Conservation (phyloP, 2,888 invertebrate genomes). For the Cordylochernes scorpioides region DNA sequence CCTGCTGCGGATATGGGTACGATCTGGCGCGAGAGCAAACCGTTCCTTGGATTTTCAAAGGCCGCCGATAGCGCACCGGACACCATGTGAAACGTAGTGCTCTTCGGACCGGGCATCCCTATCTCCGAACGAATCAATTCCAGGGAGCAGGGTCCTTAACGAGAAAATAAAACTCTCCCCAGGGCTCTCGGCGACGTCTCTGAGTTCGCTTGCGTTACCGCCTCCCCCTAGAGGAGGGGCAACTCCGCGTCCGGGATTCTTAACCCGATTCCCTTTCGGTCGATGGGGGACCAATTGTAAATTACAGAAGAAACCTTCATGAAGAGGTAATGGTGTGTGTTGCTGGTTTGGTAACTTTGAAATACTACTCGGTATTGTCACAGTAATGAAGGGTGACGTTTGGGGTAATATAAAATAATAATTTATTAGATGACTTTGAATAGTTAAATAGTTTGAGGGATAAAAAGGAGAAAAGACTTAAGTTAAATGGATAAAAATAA, state of each 20-base stretch:
- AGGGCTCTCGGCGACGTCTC: slow-evolving; percentile 20
- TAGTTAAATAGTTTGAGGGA: too few relatives aligned
- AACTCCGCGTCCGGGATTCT: slow-evolving; percentile 21
- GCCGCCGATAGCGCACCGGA: slow-evolving; percentile 19
- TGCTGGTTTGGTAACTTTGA: too few relatives aligned
- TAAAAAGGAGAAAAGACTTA: too few relatives aligned
- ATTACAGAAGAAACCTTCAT: too few relatives aligned
- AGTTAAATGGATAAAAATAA: too few relatives aligned
- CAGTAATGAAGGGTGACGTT: too few relatives aligned
- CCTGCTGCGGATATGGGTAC: slow-evolving; percentile 39
- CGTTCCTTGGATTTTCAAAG: slow-evolving; percentile 22
- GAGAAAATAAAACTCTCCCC: slow-evolving; percentile 26
- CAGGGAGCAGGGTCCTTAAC: slow-evolving; percentile 22
- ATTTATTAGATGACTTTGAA: too few relatives aligned
- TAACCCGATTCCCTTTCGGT: slow-evolving; percentile 20
- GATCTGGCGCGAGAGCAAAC: slow-evolving; percentile 12
- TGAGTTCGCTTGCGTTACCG: slow-evolving; percentile 22
- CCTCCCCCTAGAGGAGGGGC: slow-evolving; percentile 9
- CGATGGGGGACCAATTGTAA: slow-evolving; percentile 5
- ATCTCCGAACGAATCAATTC: slow-evolving; percentile 24
- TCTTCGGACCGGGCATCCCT: slow-evolving; percentile 21
- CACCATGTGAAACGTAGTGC: slow-evolving; percentile 22
- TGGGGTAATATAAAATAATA: too few relatives aligned
- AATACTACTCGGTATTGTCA: too few relatives aligned
- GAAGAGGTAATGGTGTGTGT: too few relatives aligned